Evolutionary conservation across 2,888 invertebrate genomes (phyloP), one percentile per base, ranked within the genome.

Genomic region (Melinopterus prodromus): DNA sequence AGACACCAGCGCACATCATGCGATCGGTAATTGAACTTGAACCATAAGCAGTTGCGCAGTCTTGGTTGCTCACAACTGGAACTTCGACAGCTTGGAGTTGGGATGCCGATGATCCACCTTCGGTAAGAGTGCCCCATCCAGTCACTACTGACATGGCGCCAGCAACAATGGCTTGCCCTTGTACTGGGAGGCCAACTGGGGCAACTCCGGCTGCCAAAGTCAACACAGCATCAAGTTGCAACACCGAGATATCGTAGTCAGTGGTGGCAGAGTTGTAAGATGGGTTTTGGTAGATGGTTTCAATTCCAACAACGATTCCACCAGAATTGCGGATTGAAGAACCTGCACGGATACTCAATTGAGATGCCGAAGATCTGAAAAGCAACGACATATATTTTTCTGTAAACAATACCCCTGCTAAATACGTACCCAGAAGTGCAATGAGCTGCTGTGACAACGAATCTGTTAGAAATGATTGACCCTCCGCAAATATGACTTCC

Each of bases 1-100:
- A 7, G 35, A 36, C 74, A 16, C 91, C 92, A 0, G 92, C 92
- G 78, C 92, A 92, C 84, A 92, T 90, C 92, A 92, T 92, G 26
- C 90, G 89, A 0, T 86, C 83, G 0, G 91, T 91, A 15, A 87
- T 83, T 5, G 79, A 74, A 16, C 77, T 79, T 15, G 37, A 7
- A 69, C 77, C 78, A 36, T 82, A 80, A 38, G 78, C 80, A 70
- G 3, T 12, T 12, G 16, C 53, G 69, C 85, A 86, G 70, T 82
- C 78, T 36, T 80, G 82, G 26, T 80, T 77, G 37, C 80, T 80
- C 3, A 84, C 80, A 9, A 78, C 77, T 0, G 84, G 84, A 6
- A 84, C 81, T 38, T 69, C 36, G 6, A 83, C 84, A 0, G 78
- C 80, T 81, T 83, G 83, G n/a, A 84, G 72, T 77, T 81, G 76